Conservation (phyloP, 2,888 invertebrate species). For the Pachycephus smyrnensis region DNA sequence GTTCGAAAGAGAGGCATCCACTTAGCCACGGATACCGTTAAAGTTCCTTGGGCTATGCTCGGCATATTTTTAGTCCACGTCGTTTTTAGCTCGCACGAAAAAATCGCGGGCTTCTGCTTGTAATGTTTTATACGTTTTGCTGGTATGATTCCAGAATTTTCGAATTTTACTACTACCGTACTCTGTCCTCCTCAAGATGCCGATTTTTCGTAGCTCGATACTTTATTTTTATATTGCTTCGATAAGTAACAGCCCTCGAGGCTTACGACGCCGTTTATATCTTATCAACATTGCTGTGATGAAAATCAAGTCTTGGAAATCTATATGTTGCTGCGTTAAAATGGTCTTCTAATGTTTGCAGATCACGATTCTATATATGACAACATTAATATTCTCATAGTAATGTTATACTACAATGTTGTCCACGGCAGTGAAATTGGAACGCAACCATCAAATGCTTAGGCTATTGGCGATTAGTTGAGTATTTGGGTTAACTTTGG, state of each 20-base stretch:
- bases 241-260: no score
- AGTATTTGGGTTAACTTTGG: neutral
- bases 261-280: no score
- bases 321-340: no score
- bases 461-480: neutral
- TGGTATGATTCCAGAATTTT: neutral
- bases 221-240: neutral
- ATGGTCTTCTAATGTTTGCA: no score
- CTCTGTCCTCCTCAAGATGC: neutral
- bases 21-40: slow-evolving; percentile 15
- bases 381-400: neutral
- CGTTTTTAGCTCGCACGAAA: slow-evolving; percentile 53
- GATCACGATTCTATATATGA: neutral
- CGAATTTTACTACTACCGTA: neutral
- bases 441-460: neutral
- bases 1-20: neutral
- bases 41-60: slow-evolving; percentile 43
- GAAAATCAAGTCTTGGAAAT: no score
- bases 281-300: no score
- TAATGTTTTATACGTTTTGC: slow-evolving; percentile 7
- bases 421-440: neutral
- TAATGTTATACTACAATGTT: no score
- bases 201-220: neutral
- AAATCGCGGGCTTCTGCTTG: slow-evolving; percentile 39
- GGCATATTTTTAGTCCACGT: slow-evolving; percentile 55